A percentile compares a stretch with the other conserved stretches of the same genome.
Evolutionary conservation across 2,113 vertebrate species (phyloP).

Genomic region (Menura novaehollandiae): DNA sequence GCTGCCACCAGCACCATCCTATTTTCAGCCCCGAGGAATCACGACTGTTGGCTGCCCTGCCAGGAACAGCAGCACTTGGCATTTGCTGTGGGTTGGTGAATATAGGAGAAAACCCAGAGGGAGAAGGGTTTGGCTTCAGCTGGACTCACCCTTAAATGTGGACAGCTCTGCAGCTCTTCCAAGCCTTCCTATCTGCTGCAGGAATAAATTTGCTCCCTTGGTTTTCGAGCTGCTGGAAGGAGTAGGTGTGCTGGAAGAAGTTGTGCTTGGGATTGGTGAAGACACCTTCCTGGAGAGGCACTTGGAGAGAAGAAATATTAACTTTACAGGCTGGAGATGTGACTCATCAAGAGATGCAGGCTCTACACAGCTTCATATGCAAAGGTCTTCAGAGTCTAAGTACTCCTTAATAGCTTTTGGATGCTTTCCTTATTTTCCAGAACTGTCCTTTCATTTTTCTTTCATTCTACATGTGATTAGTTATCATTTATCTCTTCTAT

Average conservation of each 20-base stretch:
- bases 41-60: slow-evolving; percentile 19
- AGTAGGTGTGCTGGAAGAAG: neutral
- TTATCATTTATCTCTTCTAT: neutral
- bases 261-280: neutral
- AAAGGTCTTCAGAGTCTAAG: neutral
- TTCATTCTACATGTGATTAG: neutral
- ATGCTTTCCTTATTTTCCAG: neutral
- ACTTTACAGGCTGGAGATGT: neutral
- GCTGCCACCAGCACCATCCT: slow-evolving; percentile 8
- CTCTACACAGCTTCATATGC: neutral
- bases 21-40: slow-evolving; percentile 62
- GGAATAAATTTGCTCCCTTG: neutral
- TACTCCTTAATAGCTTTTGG: neutral
- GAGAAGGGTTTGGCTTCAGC: neutral
- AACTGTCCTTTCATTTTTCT: neutral
- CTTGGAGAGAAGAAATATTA: neutral
- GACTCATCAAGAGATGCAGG: neutral
- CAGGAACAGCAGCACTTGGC: slow-evolving; percentile 27
- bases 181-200: neutral
- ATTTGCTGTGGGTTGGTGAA: neutral
- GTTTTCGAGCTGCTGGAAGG: neutral
- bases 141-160: rapidly evolving
- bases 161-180: neutral
- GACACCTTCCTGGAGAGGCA: neutral
- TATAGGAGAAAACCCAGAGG: neutral